phyloP scores from a whole-genome alignment of 53 echinoderm and acorn worm species.

The Hippasteria phrygiana region DNA sequence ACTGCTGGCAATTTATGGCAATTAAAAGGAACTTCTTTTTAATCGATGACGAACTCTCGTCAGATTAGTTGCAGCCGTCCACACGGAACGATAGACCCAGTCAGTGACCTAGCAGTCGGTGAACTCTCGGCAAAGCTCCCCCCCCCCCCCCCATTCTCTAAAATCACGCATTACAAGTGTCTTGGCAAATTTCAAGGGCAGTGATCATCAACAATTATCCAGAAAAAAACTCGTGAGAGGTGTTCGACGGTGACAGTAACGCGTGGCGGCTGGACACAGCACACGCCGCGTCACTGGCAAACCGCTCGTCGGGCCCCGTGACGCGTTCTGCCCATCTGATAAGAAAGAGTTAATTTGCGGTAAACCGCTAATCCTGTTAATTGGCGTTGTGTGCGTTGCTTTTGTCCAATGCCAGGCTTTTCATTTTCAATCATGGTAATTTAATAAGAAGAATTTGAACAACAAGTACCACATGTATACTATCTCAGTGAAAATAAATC shows the following conservation, averaged over 20 bases:
- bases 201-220: constrained; percentile 39
- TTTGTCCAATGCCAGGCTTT: background rate
- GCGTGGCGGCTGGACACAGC: constrained; percentile 1
- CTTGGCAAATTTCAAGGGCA: constrained; percentile 37
- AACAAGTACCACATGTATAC: no score
- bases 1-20: background rate
- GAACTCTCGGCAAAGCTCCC: background rate
- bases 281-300: background rate
- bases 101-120: constrained; percentile 39
- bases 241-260: background rate
- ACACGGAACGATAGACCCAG: background rate
- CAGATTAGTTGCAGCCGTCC: background rate
- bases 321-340: background rate
- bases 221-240: background rate
- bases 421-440: background rate
- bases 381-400: constrained; percentile 9
- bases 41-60: constrained; percentile 26
- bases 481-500: no score
- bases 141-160: background rate
- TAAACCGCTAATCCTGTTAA: constrained; percentile 30
- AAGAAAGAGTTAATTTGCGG: constrained; percentile 26
- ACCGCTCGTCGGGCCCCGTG: background rate
- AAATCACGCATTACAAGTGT: background rate
- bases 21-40: constrained; percentile 24
- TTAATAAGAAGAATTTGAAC: no score